Base-by-base conservation (phyloP, 2,797 vertebrate genomes). In the Bryconaethiops microstoma region DNA sequence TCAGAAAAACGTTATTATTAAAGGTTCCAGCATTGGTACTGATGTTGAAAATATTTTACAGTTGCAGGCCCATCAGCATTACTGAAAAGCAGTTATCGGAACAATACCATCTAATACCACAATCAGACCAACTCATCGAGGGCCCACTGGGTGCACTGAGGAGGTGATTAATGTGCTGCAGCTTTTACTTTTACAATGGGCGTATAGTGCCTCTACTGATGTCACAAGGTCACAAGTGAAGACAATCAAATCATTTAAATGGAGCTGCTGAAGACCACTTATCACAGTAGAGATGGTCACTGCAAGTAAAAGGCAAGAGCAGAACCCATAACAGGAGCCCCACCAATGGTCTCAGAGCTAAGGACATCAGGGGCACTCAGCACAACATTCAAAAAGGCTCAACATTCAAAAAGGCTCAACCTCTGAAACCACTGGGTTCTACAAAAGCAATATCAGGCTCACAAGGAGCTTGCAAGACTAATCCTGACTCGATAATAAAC, bases 401-500 rank as follows among this genome's bases (percentile, higher is more conserved):
- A 35, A 35, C 35, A 68, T 45, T 19, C 64, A 40, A 57, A 68
- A 39, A 48, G 67, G 64, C 55, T 29, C 10, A 35, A 35, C 35
- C 35, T 3, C 35, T 35, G 35, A 35, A 35, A 73, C 59, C 60
- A 23, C 35, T 59, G 40, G 39, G 25, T 42, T 29, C 29, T 77
- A 39, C 68, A 72, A 29, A 59, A 59, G 57, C 19, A 64, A 42
- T 68, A 70, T 63, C 17, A 71, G 25, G 42, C 68, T 63, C 74
- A 72, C 35, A 55, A 48, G 50, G 48, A 54, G 60, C 1, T 14
- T 35, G 35, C 39, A 57, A 39, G 19, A 7, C 55, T 76, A 21
- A 76, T 59, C 54, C 50, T 55, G 35, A 70, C n/a, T 63, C 74
- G 50, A 74, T 71, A 72, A 81, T 77, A 82, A 65, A 67, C 16